A percentile compares a stretch with the other conserved stretches of the same genome.
Conservation (phyloP, 1,140 invertebrate genomes). For the Hermetia illucens region DNA sequence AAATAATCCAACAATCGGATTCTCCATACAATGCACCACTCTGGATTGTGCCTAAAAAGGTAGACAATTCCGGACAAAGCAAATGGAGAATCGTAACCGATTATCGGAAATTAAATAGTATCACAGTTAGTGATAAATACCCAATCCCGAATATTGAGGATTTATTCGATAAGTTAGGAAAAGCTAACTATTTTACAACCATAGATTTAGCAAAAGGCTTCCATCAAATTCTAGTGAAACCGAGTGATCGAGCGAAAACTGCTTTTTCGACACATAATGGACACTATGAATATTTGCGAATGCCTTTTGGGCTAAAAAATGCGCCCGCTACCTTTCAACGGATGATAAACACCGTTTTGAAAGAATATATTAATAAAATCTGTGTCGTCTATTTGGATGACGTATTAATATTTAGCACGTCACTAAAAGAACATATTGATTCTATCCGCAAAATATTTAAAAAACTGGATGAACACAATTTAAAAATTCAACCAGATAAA, state of each 20-base stretch:
- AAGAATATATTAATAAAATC: conserved; percentile 16
- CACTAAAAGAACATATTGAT: conserved; percentile 20
- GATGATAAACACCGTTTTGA: conserved; percentile 25
- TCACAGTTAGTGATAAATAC: too few species aligned
- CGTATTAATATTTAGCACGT: conserved; percentile 23
- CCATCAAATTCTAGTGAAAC: conserved; percentile 34
- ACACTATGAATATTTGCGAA: conserved; percentile 26
- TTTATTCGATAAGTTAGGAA: conserved; percentile 30
- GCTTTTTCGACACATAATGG: conserved; percentile 29
- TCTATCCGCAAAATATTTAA: conserved; percentile 18
- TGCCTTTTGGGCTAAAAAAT: conserved; percentile 32
- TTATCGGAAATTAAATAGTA: conserved; percentile 28
- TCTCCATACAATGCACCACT: conserved; percentile 8
- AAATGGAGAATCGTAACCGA: conserved; percentile 24
- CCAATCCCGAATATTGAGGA: too few species aligned
- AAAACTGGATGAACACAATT: conserved; percentile 11
- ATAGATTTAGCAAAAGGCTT: conserved; percentile 34
- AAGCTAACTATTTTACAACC: conserved; percentile 29
- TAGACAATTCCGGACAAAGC: conserved; percentile 8
- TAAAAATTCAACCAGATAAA: conserved; percentile 7
- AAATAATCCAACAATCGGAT: conserved; percentile 5
- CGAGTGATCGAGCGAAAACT: conserved; percentile 29
- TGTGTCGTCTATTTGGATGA: conserved; percentile 32
- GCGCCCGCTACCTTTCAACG: conserved; percentile 32
- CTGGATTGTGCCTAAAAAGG: conserved; percentile 12